Evolutionary conservation across 2,888 invertebrate species (phyloP), one percentile per base, ranked within the genome.

Genomic region (Drosophila affinis): DNA sequence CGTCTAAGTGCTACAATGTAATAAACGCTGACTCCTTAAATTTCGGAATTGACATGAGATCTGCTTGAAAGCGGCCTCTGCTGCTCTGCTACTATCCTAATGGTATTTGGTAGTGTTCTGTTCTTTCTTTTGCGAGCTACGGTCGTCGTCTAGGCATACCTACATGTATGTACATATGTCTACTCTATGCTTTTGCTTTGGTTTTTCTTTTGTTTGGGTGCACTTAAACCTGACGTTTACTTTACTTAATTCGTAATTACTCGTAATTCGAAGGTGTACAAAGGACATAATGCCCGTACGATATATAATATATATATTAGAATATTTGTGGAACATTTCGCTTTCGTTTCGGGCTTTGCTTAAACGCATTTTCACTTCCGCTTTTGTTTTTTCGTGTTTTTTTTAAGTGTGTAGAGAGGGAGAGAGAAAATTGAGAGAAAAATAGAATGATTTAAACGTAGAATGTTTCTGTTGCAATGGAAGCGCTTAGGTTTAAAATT

Each of bases 1-100:
- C 78, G 53, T 62, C 76, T 79, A 72, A 75, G 69, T 71, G 81
- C 72, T 71, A 68, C 64, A 65, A 74, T 34, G 48, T 56, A 51
- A 48, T 72, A 52, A 78, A 63, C 72, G 57, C 46, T 65, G 62
- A 69, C 51, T 49, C 48, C 39, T 56, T 62, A 65, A 61, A 69
- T 49, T 49, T 72, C 24, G 48, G 76, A 87, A 83, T 83, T 87
- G 87, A 87, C 87, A 63, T 78, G 84, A 87, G 84, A 80, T 86
- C 87, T 75, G 64, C 39, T 14, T 39, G 39, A 39, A 39, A n/a
- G 39, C 39, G 39, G 39, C 39, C 39, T 39, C 39, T 39, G 14
- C 39, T 39, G 24, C 54, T 58, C 53, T 45, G 46, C 10, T 47
- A 14, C 14, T 6, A 14, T n/a, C 14, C 39, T 29, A 29, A 29